Evolutionary conservation across 1,140 invertebrate genomes (phyloP).

Genomic region (Penaeus vannamei): DNA sequence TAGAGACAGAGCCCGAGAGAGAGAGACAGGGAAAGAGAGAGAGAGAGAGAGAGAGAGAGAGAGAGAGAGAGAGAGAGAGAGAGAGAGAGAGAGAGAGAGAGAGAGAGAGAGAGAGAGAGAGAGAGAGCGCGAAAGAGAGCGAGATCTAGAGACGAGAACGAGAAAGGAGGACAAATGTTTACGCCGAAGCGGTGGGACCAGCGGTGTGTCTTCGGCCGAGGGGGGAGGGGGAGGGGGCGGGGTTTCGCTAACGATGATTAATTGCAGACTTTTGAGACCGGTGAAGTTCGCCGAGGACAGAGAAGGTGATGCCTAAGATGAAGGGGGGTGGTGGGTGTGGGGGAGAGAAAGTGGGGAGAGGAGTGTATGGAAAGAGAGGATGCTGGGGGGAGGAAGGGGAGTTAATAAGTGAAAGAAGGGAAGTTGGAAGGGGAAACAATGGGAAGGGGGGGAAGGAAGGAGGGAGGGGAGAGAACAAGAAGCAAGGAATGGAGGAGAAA

Average conservation of each 20-base stretch:
- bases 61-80: not conserved
- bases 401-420: not conserved
- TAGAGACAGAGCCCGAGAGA: constrained; percentile 21
- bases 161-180: no score
- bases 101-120: not conserved
- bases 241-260: no score
- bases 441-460: not conserved
- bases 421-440: not conserved
- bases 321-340: no score
- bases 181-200: no score
- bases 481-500: not conserved
- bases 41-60: not conserved
- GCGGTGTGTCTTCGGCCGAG: no score
- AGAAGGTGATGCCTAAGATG: no score
- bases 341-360: no score
- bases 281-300: no score
- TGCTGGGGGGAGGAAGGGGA: not conserved
- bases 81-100: constrained; percentile 5
- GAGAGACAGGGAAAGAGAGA: not conserved
- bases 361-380: not conserved
- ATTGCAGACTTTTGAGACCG: no score
- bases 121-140: not conserved
- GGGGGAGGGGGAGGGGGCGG: no score
- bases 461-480: not conserved
- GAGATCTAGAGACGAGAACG: not conserved